phyloP scores from a whole-genome alignment of 2,888 invertebrate genomes.

The Magallana nippona region DNA sequence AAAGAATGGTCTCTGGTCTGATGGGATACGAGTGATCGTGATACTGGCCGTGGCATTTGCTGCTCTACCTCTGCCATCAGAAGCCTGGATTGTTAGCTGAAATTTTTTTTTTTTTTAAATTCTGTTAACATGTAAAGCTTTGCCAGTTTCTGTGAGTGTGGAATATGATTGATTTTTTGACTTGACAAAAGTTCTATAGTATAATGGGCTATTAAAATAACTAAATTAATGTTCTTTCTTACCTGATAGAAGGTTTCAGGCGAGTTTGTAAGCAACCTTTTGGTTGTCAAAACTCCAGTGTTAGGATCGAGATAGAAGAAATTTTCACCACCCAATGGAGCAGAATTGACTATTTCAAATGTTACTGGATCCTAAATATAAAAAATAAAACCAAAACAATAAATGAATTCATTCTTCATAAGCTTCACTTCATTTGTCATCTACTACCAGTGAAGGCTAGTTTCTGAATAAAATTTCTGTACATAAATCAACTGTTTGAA shows the following conservation, averaged over 20 bases:
- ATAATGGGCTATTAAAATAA: too few relatives aligned
- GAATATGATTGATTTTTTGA: not conserved
- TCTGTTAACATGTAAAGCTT: not conserved
- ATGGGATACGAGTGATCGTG: constrained; percentile 53
- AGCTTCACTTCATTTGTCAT: too few relatives aligned
- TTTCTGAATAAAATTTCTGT: not conserved
- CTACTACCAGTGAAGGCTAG: too few relatives aligned
- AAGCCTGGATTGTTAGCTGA: constrained; percentile 55
- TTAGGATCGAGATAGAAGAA: constrained; percentile 61
- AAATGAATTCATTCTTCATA: too few relatives aligned
- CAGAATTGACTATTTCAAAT: constrained; percentile 51
- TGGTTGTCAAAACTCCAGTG: constrained; percentile 57
- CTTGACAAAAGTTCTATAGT: too few relatives aligned
- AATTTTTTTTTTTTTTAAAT: not conserved
- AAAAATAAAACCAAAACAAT: constrained; percentile 5
- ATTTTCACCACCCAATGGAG: constrained; percentile 46
- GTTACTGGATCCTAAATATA: constrained; percentile 59
- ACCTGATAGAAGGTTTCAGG: constrained; percentile 58
- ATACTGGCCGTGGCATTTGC: constrained; percentile 54
- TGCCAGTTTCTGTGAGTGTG: too few relatives aligned
- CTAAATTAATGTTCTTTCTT: constrained; percentile 42
- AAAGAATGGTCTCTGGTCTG: constrained; percentile 54
- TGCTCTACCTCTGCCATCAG: constrained; percentile 56
- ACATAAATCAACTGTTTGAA: not conserved
- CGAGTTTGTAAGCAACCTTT: constrained; percentile 49